phyloP scores from a whole-genome alignment of 1,140 invertebrate genomes.

The Hylaeus volcanicus region DNA sequence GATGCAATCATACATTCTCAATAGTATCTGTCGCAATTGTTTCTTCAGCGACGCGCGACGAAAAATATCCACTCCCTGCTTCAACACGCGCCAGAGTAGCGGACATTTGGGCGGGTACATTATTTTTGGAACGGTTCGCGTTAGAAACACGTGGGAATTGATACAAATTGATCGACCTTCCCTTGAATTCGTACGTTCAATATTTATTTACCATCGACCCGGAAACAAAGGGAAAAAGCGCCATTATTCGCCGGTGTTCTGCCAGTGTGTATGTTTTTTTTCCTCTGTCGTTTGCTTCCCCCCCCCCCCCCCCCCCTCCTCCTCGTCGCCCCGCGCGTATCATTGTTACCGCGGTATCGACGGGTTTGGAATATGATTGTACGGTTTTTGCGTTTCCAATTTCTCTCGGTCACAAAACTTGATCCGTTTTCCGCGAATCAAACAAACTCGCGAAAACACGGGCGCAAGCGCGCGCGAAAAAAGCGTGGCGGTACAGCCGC shows the following conservation, averaged over 20 bases:
- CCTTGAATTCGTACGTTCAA: background rate
- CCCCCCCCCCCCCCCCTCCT: no score
- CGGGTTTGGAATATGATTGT: background rate
- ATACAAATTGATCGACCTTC: background rate
- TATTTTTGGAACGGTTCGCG: background rate
- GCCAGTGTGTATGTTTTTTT: background rate
- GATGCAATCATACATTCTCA: background rate
- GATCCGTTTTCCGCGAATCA: background rate
- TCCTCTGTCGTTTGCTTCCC: no score
- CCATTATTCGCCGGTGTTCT: background rate
- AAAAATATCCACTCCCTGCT: background rate
- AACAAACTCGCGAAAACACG: no score
- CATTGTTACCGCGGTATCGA: conserved; percentile 1
- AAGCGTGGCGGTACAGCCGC: background rate
- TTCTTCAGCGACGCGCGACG: background rate
- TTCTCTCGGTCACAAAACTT: background rate
- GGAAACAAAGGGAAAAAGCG: background rate
- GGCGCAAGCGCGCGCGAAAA: background rate
- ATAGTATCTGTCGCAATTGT: conserved; percentile 22
- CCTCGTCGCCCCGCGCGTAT: background rate
- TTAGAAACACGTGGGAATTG: background rate
- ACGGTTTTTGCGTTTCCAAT: conserved; percentile 12
- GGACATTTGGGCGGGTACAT: background rate
- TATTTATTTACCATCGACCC: conserved; percentile 4
- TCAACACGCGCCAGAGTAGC: no score